Evolutionary conservation across 2,113 vertebrate genomes (phyloP).

Genomic region (Dicerorhinus sumatrensis): DNA sequence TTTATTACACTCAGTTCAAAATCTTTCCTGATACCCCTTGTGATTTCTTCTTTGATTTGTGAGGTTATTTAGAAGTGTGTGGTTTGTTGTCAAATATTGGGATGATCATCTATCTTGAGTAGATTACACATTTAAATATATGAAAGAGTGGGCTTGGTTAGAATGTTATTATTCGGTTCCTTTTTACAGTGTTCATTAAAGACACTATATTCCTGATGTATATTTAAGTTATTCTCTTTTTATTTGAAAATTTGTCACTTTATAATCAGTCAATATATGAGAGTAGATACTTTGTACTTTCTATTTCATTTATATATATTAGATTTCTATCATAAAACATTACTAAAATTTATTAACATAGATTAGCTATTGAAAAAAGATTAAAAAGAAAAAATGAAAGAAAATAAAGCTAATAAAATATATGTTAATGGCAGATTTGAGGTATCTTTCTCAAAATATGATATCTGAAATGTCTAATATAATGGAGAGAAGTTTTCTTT

Average conservation of each 20-base stretch:
- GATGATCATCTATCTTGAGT: neutral
- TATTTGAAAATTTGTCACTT: neutral
- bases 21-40: neutral
- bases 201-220: neutral
- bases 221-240: neutral
- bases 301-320: too few relatives aligned
- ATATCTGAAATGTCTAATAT: neutral
- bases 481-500: neutral
- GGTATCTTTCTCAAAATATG: too few relatives aligned
- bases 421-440: too few relatives aligned
- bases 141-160: neutral
- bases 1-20: neutral
- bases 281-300: neutral
- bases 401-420: too few relatives aligned
- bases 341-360: too few relatives aligned
- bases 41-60: neutral
- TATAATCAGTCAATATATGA: neutral
- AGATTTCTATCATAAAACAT: too few relatives aligned
- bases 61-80: neutral
- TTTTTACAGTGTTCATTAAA: neutral
- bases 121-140: neutral
- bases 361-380: too few relatives aligned
- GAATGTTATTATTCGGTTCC: neutral
- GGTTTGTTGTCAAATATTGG: neutral
- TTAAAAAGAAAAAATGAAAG: too few relatives aligned